A percentile compares a stretch with the other conserved stretches of the same genome.
These are phyloP conservation scores for Pachycephus smyrnensis DNA, from an alignment of 2,888 invertebrate genomes.

Conservation along the genomic window DNA sequence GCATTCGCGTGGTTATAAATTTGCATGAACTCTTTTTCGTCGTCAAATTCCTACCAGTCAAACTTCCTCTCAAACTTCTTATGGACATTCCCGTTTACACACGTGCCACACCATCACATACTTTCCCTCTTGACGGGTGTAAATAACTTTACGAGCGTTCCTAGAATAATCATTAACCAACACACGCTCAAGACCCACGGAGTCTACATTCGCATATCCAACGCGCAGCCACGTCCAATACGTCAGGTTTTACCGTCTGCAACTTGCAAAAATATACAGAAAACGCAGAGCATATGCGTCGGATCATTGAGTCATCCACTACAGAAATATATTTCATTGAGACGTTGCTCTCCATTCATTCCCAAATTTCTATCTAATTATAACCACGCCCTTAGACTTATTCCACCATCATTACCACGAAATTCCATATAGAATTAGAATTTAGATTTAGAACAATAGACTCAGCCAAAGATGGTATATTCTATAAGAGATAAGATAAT, in stretches of 20 bases:
- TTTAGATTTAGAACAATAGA: too few relatives aligned
- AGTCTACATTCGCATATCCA: not conserved
- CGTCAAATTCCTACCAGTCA: not conserved
- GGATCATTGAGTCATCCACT: not conserved
- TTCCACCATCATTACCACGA: too few relatives aligned
- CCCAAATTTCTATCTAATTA: too few relatives aligned
- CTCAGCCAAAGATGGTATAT: too few relatives aligned
- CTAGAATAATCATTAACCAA: slow-evolving; percentile 27
- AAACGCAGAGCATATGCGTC: not conserved
- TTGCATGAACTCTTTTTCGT: not conserved
- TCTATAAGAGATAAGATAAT: too few relatives aligned
- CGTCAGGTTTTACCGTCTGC: not conserved
- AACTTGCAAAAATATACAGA: not conserved
- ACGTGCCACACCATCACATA: not conserved
- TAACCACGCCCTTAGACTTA: too few relatives aligned
- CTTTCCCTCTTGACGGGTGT: slow-evolving; percentile 10
- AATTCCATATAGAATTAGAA: too few relatives aligned
- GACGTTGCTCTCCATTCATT: too few relatives aligned
- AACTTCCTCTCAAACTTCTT: not conserved
- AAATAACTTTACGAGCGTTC: slow-evolving; percentile 27
- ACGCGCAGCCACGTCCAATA: not conserved
- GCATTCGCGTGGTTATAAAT: too few relatives aligned
- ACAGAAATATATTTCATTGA: not conserved
- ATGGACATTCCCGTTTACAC: not conserved
- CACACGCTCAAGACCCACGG: slow-evolving; percentile 11